Evolutionary conservation across 2,797 vertebrate genomes (phyloP), one percentile per base, ranked within the genome.

Genomic region (Darevskia mixta): DNA sequence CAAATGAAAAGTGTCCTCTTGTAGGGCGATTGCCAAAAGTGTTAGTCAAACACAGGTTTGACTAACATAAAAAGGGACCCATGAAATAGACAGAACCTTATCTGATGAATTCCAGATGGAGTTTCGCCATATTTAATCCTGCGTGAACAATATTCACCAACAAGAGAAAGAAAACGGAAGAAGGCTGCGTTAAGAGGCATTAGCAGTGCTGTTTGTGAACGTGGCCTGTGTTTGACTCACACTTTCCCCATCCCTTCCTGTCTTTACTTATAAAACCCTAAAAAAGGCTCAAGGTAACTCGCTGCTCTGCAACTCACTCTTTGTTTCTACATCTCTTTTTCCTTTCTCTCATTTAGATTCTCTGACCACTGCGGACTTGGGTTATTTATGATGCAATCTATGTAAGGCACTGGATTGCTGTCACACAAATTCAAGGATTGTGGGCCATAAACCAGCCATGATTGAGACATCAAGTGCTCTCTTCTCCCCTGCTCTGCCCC

Each of bases 331-430:
- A 73, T 84, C 25, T 79, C 89, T 92, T 90, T 71, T 91, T 71
- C 25, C 80, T 85, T 41, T 23, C 86, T 86, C 82, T 90, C 88
- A 29, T 43, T 82, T 29, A 90, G 66, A 90, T 92, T 85, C 92
- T 87, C 86, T 8, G 82, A 83, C 76, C 92, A 88, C 91, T 94
- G 87, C 82, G 64, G 38, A 86, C 90, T 87, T 9, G 73, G 71
- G 91, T 95, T 89, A 93, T 95, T 94, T 89, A 90, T 89, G 93
- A 94, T 75, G 93, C 88, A 73, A 92, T 88, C 93, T 91, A 89
- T 83, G 89, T 90, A 67, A 93, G 82, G 92, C 92, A 92, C 66
- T 81, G 86, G 88, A 92, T 64, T 9, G 91, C 94, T 93, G 90
- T 91, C 93, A 94, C 92, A 85, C 94, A 93, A 93, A 94, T 90